Percentiles rank a stretch among this genome's conserved stretches.
phyloP scores from a whole-genome alignment of 2,888 invertebrate species.

The Iphiclides podalirius region DNA sequence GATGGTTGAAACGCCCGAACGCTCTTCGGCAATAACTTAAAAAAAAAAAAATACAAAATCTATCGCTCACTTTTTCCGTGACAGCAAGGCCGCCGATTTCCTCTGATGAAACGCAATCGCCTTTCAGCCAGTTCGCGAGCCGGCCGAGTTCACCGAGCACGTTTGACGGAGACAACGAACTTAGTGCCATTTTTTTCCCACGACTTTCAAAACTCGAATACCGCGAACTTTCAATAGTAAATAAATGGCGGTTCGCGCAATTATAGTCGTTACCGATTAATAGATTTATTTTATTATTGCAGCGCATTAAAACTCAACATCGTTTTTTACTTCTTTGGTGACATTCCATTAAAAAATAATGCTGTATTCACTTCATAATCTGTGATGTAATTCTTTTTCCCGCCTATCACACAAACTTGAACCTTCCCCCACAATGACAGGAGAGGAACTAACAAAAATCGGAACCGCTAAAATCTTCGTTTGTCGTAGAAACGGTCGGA shows the following conservation, averaged over 20 bases:
- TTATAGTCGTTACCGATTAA: too few relatives aligned
- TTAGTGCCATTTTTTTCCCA: conserved; percentile 52
- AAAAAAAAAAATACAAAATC: too few relatives aligned
- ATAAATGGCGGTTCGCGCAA: too few relatives aligned
- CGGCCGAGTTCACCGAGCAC: conserved; percentile 70
- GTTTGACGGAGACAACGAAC: conserved; percentile 61
- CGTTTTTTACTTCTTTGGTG: background rate
- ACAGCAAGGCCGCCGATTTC: conserved; percentile 67
- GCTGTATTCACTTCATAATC: conserved; percentile 5
- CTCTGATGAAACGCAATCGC: conserved; percentile 62
- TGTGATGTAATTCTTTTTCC: conserved; percentile 22
- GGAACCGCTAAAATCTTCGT: conserved; percentile 35
- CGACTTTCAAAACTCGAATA: conserved; percentile 8
- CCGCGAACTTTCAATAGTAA: background rate
- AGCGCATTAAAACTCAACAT: too few relatives aligned
- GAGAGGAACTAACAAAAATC: conserved; percentile 46
- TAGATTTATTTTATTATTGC: too few relatives aligned
- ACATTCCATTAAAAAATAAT: background rate
- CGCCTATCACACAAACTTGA: conserved; percentile 27
- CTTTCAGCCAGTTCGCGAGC: conserved; percentile 67
- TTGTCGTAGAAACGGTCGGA: conserved; percentile 27
- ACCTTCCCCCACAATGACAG: conserved; percentile 33
- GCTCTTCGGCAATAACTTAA: too few relatives aligned
- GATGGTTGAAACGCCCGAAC: too few relatives aligned
- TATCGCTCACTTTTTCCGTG: conserved; percentile 72